phyloP scores from a whole-genome alignment of 2,888 invertebrate genomes.

The Crossocerus cetratus region DNA sequence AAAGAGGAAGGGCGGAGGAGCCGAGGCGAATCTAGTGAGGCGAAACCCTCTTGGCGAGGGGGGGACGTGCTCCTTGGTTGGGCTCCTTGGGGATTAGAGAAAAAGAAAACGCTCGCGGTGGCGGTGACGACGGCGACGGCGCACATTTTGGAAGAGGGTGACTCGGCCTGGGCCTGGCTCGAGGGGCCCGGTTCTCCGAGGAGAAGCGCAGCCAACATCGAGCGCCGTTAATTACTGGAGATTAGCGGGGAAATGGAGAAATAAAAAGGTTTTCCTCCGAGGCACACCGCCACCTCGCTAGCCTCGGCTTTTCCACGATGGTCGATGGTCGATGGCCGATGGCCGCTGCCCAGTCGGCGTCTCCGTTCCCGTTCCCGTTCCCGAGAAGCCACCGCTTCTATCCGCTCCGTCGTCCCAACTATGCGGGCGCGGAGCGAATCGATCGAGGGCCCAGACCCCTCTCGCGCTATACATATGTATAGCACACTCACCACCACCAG shows the following conservation, averaged over 20 bases:
- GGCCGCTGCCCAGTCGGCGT: background rate
- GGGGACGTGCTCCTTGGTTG: no score
- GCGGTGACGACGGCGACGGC: background rate
- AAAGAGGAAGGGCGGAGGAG: slow-evolving; percentile 27
- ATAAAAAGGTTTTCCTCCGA: slow-evolving; percentile 61
- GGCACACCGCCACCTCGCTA: slow-evolving; percentile 34
- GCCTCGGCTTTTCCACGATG: background rate
- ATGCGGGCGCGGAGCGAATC: slow-evolving; percentile 67
- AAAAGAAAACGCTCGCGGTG: no score
- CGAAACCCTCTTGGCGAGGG: background rate
- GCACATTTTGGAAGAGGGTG: background rate
- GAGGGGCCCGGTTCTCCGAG: background rate
- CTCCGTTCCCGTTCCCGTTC: background rate
- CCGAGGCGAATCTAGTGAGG: background rate
- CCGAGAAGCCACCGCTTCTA: slow-evolving; percentile 52
- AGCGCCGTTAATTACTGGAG: slow-evolving; percentile 69
- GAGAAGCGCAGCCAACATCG: slow-evolving; percentile 21
- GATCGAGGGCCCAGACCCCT: slow-evolving; percentile 63
- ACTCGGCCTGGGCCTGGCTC: background rate
- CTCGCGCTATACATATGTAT: no score
- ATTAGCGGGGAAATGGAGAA: slow-evolving; percentile 67
- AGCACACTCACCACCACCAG: background rate
- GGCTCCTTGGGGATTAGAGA: background rate
- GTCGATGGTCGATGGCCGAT: background rate
- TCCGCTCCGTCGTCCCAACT: slow-evolving; percentile 51